Evolutionary conservation across 1,140 invertebrate species (phyloP).

Genomic region (Pristionchus pacificus): DNA sequence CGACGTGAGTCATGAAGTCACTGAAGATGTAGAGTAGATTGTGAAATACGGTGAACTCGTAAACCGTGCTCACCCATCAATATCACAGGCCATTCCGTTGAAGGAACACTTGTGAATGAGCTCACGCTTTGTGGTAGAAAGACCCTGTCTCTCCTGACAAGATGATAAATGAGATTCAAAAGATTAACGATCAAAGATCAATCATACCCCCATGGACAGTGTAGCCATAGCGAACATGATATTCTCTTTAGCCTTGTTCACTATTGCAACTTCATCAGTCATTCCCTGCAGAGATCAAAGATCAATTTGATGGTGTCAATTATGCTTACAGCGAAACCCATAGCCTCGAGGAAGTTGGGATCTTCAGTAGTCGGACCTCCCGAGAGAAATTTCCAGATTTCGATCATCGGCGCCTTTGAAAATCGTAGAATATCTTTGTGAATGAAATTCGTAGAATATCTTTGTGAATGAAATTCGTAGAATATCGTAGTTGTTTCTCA

Average conservation of each 20-base stretch:
- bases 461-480: slow-evolving; percentile 31
- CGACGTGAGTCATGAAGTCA: slow-evolving; percentile 38
- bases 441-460: slow-evolving; percentile 34
- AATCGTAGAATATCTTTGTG: slow-evolving; percentile 23
- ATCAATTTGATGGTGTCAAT: too few relatives aligned
- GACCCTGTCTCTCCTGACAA: slow-evolving; percentile 22
- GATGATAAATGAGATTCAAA: too few relatives aligned
- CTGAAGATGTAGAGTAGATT: slow-evolving; percentile 18
- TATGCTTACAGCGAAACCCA: too few relatives aligned
- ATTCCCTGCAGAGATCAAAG: too few relatives aligned
- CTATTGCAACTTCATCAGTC: slow-evolving; percentile 51
- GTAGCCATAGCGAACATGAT: slow-evolving; percentile 51
- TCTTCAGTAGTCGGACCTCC: slow-evolving; percentile 36
- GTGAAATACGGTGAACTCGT: neutral
- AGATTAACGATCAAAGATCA: neutral
- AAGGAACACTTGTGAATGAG: slow-evolving; percentile 50
- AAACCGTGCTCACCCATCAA: slow-evolving; percentile 36
- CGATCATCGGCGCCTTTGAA: slow-evolving; percentile 19
- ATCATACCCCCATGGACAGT: slow-evolving; percentile 30
- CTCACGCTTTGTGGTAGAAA: slow-evolving; percentile 45
- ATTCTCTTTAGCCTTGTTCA: slow-evolving; percentile 49
- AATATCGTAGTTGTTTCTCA: neutral
- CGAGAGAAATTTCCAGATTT: slow-evolving; percentile 36
- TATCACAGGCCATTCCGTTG: slow-evolving; percentile 49
- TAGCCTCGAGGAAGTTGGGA: slow-evolving; percentile 40